A percentile compares a stretch with the other conserved stretches of the same genome.
phyloP scores from a whole-genome alignment of 2,113 vertebrate genomes.

The Gavialis gangeticus region DNA sequence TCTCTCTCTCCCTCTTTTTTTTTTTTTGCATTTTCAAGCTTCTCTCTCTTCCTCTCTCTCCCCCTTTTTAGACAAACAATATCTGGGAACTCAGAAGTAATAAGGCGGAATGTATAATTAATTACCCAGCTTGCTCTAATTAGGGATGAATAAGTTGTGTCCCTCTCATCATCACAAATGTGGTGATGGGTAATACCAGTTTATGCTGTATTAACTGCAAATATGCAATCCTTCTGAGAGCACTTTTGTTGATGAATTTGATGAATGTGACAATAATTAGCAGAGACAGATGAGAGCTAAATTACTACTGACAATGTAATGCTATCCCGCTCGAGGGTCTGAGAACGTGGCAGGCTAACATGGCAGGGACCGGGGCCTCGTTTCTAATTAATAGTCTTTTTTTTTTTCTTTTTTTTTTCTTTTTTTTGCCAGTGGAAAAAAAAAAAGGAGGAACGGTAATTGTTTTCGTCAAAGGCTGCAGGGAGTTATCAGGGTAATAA shows the following conservation, averaged over 20 bases:
- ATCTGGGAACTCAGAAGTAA: slow-evolving; percentile 96
- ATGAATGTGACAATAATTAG: slow-evolving; percentile 99
- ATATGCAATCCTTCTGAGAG: slow-evolving; percentile 98
- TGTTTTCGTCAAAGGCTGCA: slow-evolving; percentile 99
- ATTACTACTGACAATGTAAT: slow-evolving; percentile 99
- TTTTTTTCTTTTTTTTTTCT: slow-evolving; percentile 1
- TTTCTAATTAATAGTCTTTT: slow-evolving; percentile 92
- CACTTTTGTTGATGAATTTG: slow-evolving; percentile 99
- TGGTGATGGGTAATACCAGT: slow-evolving; percentile 98
- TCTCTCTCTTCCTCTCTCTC: slow-evolving; percentile 80
- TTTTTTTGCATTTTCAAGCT: slow-evolving; percentile 80
- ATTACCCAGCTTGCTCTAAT: slow-evolving; percentile 99
- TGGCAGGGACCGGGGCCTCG: slow-evolving; percentile 87
- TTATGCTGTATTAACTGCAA: slow-evolving; percentile 99
- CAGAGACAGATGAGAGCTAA: slow-evolving; percentile 99
- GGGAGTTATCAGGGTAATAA: slow-evolving; percentile 99
- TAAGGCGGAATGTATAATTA: slow-evolving; percentile 99
- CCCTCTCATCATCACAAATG: slow-evolving; percentile 96
- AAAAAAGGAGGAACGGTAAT: slow-evolving; percentile 89
- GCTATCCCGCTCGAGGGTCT: slow-evolving; percentile 95
- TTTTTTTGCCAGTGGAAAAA: slow-evolving; percentile 76
- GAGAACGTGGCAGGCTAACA: slow-evolving; percentile 91
- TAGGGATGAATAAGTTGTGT: slow-evolving; percentile 99
- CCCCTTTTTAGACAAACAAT: slow-evolving; percentile 94
- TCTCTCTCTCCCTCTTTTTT: slow-evolving; percentile 59